Conservation (phyloP, 2,888 invertebrate genomes). For the Monoplex corrugatus region DNA sequence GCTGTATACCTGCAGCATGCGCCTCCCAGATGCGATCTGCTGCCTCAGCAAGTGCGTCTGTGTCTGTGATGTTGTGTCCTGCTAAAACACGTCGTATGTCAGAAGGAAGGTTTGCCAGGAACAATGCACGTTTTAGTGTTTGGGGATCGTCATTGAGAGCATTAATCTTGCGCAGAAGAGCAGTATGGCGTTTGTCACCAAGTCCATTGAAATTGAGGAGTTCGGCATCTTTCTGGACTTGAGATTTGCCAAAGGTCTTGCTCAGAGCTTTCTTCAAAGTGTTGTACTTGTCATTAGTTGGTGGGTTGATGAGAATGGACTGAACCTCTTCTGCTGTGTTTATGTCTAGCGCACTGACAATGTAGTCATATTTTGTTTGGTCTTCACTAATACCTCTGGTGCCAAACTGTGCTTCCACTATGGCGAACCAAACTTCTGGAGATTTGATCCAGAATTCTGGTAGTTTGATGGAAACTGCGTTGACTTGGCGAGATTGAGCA, state of each 20-base stretch:
- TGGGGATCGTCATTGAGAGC: constrained; percentile 48
- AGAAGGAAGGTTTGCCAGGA: no score
- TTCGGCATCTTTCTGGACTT: constrained; percentile 39
- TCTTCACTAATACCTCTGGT: constrained; percentile 38
- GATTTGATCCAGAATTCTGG: constrained; percentile 43
- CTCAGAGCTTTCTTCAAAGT: constrained; percentile 32
- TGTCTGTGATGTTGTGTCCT: no score
- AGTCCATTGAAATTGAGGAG: constrained; percentile 48
- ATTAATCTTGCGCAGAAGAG: constrained; percentile 43
- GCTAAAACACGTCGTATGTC: no score
- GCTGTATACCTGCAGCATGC: background rate
- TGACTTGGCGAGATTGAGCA: background rate
- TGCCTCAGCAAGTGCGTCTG: constrained; percentile 39
- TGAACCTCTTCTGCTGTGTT: constrained; percentile 44
- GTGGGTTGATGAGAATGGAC: constrained; percentile 19
- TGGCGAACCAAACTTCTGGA: constrained; percentile 43
- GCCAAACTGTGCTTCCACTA: constrained; percentile 42
- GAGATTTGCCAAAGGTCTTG: constrained; percentile 46
- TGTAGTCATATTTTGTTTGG: constrained; percentile 46
- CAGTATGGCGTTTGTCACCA: constrained; percentile 38
- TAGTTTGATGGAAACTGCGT: constrained; percentile 32
- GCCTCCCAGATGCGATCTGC: constrained; percentile 45
- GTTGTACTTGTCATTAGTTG: background rate
- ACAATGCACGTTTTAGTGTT: no score
- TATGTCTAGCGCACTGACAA: constrained; percentile 46